Base-by-base conservation (phyloP, 2,797 vertebrate genomes). In the Rhynchonycteris naso region DNA sequence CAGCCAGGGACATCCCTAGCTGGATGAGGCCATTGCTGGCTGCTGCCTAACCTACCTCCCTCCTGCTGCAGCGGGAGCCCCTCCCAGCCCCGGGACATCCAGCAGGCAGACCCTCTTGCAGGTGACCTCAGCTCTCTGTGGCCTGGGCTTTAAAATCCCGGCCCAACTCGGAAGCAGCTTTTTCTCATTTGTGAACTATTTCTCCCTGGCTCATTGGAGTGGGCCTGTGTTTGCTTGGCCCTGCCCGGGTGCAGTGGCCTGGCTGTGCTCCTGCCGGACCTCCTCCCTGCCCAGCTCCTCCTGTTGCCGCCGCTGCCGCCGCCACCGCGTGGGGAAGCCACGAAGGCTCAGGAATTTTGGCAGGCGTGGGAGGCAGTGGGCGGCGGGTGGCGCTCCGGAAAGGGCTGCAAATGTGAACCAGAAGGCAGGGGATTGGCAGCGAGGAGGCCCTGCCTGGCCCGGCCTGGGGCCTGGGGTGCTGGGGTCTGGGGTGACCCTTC, bases 181-280 rank as follows among this genome's bases (percentile, higher is more conserved):
- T 98, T 98, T 98, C 98, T 98, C 98, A 98, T 98, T 98, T 98
- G 98, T 98, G 98, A 99, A 98, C 98, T 98, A 98, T 98, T 98
- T 98, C 97, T 97, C 98, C 98, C 98, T n/a, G 84, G 98, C 97
- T 97, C 98, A 97, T 98, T 98, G 98, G 98, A 98, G 96, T 94
- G 50, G 47, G 97, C 92, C 95, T 96, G 97, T 98, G 98, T 98
- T 98, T 98, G 98, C 98, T 98, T 98, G 98, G 98, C 98, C 94
- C 94, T 96, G 98, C 98, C 97, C 95, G 97, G 97, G 98, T 97
- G 86, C 96, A 98, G 97, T 93, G 97, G 98, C 98, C 98, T 98
- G 98, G 98, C 98, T 96, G 86, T 90, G 21, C 91, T 96, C 96
- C 96, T 11, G 26, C 95, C 47, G 0, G 96, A 85, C 92, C 96